Percentiles rank a stretch among this genome's conserved stretches.
These are phyloP conservation scores for Ptiloglossa arizonensis DNA, from an alignment of 1,140 invertebrate genomes.

Conservation along the genomic window DNA sequence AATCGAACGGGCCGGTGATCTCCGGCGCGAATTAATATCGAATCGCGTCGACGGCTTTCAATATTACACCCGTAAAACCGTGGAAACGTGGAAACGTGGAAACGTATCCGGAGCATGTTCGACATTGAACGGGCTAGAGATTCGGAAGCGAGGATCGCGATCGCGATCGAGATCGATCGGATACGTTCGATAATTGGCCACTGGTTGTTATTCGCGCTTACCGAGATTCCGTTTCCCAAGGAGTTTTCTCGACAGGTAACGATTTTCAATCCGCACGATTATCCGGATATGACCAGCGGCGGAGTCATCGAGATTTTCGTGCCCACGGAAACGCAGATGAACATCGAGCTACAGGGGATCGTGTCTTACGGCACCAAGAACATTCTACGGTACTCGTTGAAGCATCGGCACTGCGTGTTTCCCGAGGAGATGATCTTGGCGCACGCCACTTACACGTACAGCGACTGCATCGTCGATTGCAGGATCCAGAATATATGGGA, in stretches of 20 bases:
- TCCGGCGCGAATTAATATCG: background rate
- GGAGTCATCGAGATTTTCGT: constrained; percentile 69
- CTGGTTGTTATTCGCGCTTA: no score
- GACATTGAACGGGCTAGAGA: no score
- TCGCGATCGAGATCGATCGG: no score
- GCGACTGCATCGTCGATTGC: constrained; percentile 83
- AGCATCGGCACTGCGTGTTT: constrained; percentile 83
- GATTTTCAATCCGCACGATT: constrained; percentile 79
- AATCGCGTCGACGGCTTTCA: background rate
- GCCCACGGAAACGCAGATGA: constrained; percentile 55
- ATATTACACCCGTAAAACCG: background rate
- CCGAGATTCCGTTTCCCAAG: no score
- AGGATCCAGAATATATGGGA: constrained; percentile 79
- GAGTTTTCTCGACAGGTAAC: constrained; percentile 70
- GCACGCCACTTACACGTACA: constrained; percentile 81
- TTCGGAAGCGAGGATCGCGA: no score
- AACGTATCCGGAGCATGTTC: no score
- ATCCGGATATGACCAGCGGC: constrained; percentile 76
- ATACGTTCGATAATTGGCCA: no score
- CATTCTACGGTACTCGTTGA: constrained; percentile 49
- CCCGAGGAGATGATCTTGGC: constrained; percentile 75
- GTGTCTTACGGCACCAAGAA: constrained; percentile 58
- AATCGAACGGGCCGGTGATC: background rate
- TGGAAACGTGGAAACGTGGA: no score
- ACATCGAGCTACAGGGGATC: constrained; percentile 57